Base-by-base conservation (phyloP, 2,113 vertebrate genomes). In the Seriola aureovittata region DNA sequence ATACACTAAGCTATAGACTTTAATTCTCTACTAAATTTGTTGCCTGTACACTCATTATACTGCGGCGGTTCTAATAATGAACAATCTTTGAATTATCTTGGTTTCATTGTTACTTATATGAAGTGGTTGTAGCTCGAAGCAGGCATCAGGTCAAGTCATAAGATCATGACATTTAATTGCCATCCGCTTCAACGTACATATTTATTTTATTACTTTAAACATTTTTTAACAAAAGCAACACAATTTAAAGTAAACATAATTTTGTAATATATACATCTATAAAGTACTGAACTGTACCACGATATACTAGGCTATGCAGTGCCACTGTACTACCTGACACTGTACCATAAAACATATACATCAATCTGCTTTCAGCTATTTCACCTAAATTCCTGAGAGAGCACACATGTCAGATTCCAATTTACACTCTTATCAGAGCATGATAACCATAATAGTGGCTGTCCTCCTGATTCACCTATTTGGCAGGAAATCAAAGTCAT, bases 401-500 rank as follows among this genome's bases (percentile, higher is more conserved):
- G 34, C 63, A 68, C 74, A 68, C 5, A 44, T 40, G 81, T 81
- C 79, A 83, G 29, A 55, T 82, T 85, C 59, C 63, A 88, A 84
- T 86, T 85, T 82, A 80, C 71, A 78, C 81, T 64, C 85, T 92
- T 91, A 94, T 84, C 76, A 85, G 73, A 89, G 81, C 90, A 88
- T 87, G 88, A 89, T 88, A 88, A 80, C 75, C 69, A 65, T 92
- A 92, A 92, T 90, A 85, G 87, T 77, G 89, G 55, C 82, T 78
- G 78, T 88, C 82, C 87, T 79, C 80, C 88, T 73, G 81, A 88
- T 92, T 93, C 89, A 92, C 85, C 85, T 82, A 80, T 93, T 91
- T 94, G 93, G 93, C 91, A 85, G 82, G 75, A 88, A 93, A 93
- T 93, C 90, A 93, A 93, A 93, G 92, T 82, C 88, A 59, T 17